Evolutionary conservation across 2,888 invertebrate species (phyloP), one percentile per base, ranked within the genome.

Genomic region (Ariolimax columbianus): DNA sequence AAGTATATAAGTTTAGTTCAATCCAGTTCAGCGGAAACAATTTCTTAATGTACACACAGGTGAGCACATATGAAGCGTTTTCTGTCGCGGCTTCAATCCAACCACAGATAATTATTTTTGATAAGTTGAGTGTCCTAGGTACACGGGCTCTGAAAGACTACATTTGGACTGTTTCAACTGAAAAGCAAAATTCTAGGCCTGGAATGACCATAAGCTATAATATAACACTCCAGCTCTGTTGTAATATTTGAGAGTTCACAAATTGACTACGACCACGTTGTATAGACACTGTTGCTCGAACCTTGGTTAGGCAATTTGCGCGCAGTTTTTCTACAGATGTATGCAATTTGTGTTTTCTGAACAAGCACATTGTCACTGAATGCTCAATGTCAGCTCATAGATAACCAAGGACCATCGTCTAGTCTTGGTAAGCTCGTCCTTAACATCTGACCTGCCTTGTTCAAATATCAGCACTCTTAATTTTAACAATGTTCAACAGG

Each of bases 261-360:
- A 38, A 11, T 26, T 38, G 11, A 7, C 23, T 14, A n/a, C 40
- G 38, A 23, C 3, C 19, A 38, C 0, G 7, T 30, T 43, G n/a
- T 30, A 30, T 73, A 43, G 73, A n/a, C 9, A 26, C 23, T 23
- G 40, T 17, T 6, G 66, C 17, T 17, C 23, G 43, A 47, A 72
- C n/a, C 3, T 73, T 73, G n/a, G 43, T 17, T 1, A 47, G 80
- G 30, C 11, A 66, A 66, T 82, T 59, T 14, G 83, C 78, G 14
- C 83, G 77, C 14, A 83, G 36, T 43, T 83, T 83, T 78, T 83
- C 83, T n/a, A 83, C 77, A 78, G 68, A 78, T 17, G 83, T 83
- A 70, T 83, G 77, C 30, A 78, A 51, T 47, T 38, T 51, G 47
- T 78, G 70, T 63, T 83, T 78, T 70, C 51, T 40, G 38, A 83